phyloP scores from a whole-genome alignment of 2,888 invertebrate genomes.

The Clepsis dumicolana region DNA sequence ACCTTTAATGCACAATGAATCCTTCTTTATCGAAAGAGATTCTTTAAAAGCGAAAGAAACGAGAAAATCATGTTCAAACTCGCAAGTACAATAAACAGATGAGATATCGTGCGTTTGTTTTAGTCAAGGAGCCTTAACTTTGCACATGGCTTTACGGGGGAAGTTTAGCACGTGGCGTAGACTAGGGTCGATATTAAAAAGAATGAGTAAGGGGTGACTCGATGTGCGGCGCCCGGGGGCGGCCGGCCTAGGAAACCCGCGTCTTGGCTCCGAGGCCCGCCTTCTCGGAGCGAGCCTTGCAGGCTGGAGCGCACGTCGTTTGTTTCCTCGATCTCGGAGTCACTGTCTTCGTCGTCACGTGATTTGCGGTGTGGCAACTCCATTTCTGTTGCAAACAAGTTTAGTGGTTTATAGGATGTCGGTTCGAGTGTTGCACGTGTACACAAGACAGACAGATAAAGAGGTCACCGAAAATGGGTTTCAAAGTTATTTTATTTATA shows the following conservation, averaged over 20 bases:
- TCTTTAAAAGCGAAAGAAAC: constrained; percentile 44
- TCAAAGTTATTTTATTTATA: no score
- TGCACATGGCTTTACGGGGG: constrained; percentile 64
- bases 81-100: constrained; percentile 58
- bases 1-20: constrained; percentile 14
- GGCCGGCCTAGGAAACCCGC: constrained; percentile 76
- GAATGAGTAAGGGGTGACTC: constrained; percentile 59
- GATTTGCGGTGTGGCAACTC: constrained; percentile 86
- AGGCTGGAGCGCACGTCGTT: constrained; percentile 88
- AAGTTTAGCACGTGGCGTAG: constrained; percentile 74
- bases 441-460: no score
- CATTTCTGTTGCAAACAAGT: constrained; percentile 83
- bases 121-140: constrained; percentile 58
- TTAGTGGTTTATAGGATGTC: not conserved
- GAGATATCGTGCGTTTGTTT: constrained; percentile 51
- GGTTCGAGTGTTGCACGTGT: not conserved
- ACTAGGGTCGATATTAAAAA: constrained; percentile 74
- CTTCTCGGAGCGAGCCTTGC: constrained; percentile 88
- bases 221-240: constrained; percentile 57
- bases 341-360: constrained; percentile 77
- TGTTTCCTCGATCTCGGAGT: constrained; percentile 73
- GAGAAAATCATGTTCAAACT: constrained; percentile 57
- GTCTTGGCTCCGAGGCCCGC: constrained; percentile 81
- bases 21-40: constrained; percentile 29
- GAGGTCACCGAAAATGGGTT: no score